Evolutionary conservation across 2,797 vertebrate species (phyloP).

Genomic region (Sebastiscus albofasciatus): DNA sequence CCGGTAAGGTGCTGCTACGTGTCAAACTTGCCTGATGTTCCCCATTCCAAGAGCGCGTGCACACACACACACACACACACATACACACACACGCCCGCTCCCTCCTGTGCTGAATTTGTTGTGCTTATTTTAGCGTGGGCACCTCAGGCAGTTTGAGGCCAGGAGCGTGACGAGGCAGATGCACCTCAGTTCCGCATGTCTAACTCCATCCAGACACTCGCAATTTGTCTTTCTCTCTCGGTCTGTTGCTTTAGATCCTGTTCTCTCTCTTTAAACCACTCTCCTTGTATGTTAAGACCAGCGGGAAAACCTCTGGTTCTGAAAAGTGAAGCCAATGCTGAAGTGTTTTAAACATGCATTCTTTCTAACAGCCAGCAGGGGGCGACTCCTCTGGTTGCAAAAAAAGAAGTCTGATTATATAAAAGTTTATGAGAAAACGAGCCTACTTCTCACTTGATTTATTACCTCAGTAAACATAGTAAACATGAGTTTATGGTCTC

Average conservation of each 20-base stretch:
- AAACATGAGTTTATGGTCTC: neutral
- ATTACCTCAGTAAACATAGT: no score
- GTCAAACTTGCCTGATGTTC: constrained; percentile 58
- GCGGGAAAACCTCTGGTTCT: no score
- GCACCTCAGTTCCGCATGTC: constrained; percentile 78
- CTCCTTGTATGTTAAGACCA: neutral
- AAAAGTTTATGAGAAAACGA: no score
- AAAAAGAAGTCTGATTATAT: no score
- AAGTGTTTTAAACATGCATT: no score
- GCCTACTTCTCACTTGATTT: no score
- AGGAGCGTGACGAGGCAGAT: constrained; percentile 84
- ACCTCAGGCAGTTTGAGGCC: constrained; percentile 62
- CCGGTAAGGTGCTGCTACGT: constrained; percentile 43
- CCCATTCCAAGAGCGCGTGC: constrained; percentile 24
- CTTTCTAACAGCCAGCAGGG: no score
- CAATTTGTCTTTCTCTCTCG: constrained; percentile 31
- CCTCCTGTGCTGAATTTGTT: constrained; percentile 67
- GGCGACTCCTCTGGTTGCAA: no score
- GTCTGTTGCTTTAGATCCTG: constrained; percentile 54
- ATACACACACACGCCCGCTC: constrained; percentile 4
- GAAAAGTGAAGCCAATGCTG: no score
- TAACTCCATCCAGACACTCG: constrained; percentile 82
- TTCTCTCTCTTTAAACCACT: constrained; percentile 13
- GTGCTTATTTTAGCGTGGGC: constrained; percentile 69
- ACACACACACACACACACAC: neutral